A percentile compares a stretch with the other conserved stretches of the same genome.
These are phyloP conservation scores for Fregata magnificens DNA, from an alignment of 2,113 vertebrate genomes.

Conservation along the genomic window DNA sequence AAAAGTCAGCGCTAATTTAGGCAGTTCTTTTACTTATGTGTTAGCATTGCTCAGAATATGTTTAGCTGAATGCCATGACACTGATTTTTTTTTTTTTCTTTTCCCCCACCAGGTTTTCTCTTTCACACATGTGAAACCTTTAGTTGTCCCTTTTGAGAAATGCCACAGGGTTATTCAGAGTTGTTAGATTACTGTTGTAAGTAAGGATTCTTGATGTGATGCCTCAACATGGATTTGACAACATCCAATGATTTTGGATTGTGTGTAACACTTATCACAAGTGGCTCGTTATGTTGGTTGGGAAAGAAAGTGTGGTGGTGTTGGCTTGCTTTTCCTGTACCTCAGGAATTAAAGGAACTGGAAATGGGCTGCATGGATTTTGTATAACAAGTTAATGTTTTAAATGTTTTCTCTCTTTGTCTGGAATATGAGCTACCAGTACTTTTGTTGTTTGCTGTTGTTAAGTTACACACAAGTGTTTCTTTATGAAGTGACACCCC, in stretches of 20 bases:
- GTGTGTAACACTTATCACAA: neutral
- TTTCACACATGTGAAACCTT: neutral
- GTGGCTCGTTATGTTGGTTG: neutral
- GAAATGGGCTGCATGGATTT: neutral
- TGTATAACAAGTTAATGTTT: slow-evolving; percentile 8
- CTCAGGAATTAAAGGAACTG: neutral
- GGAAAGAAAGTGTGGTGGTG: neutral
- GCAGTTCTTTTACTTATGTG: neutral
- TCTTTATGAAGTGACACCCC: neutral
- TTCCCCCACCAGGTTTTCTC: neutral
- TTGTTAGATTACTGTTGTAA: neutral
- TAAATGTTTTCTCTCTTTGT: slow-evolving; percentile 7
- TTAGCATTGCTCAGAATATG: neutral
- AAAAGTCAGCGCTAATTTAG: neutral
- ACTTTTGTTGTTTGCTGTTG: slow-evolving; percentile 9
- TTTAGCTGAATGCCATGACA: neutral
- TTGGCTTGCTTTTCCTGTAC: neutral
- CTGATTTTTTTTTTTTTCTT: neutral
- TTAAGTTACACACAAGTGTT: slow-evolving; percentile 10
- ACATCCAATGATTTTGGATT: neutral
- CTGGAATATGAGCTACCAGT: slow-evolving; percentile 11
- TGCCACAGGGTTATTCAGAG: neutral
- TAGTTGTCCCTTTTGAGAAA: neutral
- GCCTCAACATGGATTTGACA: neutral
- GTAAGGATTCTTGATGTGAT: neutral